phyloP scores from a whole-genome alignment of 2,888 invertebrate genomes.

The Autographa pulchrina region DNA sequence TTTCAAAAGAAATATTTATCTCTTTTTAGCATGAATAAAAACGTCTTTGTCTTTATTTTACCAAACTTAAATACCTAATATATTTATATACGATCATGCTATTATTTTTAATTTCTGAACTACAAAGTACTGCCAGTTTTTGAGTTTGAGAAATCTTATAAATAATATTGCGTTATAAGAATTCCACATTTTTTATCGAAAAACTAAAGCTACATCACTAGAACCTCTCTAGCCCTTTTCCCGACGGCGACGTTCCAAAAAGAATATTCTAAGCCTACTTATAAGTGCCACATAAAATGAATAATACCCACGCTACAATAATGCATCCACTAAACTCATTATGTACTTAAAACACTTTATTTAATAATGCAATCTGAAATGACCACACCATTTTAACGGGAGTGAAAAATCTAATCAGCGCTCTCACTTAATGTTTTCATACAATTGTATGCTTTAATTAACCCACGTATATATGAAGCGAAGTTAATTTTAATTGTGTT shows the following conservation, averaged over 20 bases:
- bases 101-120: no score
- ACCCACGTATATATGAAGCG: not conserved
- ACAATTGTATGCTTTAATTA: conserved; percentile 7
- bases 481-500: not conserved
- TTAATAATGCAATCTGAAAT: conserved; percentile 32
- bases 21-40: no score
- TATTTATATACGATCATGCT: no score
- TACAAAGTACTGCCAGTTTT: no score
- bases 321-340: conserved; percentile 46
- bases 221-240: conserved; percentile 55
- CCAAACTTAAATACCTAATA: no score
- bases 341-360: conserved; percentile 49
- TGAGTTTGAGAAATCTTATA: no score
- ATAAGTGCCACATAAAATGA: conserved; percentile 59
- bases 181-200: not conserved
- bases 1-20: no score
- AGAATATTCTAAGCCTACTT: conserved; percentile 63
- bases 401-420: conserved; percentile 50
- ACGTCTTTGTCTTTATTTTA: no score
- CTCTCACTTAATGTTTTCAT: conserved; percentile 13
- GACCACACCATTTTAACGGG: conserved; percentile 39
- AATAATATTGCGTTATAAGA: no score
- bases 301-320: conserved; percentile 54
- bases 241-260: conserved; percentile 53
- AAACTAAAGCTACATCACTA: conserved; percentile 48